phyloP scores from a whole-genome alignment of 92 coral and sea anemone species.

The Pocillopora grandis region DNA sequence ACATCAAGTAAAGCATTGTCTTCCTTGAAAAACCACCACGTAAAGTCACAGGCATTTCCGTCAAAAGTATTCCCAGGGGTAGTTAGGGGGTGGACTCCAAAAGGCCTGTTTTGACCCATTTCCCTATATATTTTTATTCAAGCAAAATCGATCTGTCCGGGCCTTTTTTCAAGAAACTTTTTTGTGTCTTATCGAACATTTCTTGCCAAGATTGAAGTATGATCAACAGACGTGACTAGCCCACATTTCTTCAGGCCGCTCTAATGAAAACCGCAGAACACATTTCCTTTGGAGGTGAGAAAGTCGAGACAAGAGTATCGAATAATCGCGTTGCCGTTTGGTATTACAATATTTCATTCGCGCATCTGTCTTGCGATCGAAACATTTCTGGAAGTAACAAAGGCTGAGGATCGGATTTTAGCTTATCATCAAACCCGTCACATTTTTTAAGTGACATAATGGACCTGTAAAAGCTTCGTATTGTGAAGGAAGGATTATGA shows the following conservation, averaged over 20 bases:
- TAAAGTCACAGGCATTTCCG: conserved; percentile 28
- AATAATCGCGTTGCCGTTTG: conserved; percentile 23
- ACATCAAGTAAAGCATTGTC: conserved; percentile 16
- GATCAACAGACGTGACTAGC: conserved; percentile 32
- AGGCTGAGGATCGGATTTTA: conserved; percentile 13
- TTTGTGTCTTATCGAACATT: neutral
- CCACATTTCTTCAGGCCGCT: conserved; percentile 1
- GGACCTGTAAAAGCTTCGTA: conserved; percentile 24
- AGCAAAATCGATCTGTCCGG: conserved; percentile 4
- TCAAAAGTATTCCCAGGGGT: neutral
- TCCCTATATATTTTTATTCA: neutral
- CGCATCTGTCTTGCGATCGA: neutral
- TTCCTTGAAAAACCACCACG: neutral
- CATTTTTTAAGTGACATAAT: conserved; percentile 34
- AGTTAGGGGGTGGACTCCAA: neutral
- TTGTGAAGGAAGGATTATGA: conserved; percentile 43
- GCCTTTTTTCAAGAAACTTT: neutral
- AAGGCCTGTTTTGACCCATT: conserved; percentile 10
- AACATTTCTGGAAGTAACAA: neutral
- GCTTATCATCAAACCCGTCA: conserved; percentile 11
- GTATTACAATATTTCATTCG: neutral
- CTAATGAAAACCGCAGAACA: conserved; percentile 27
- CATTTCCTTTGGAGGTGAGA: conserved; percentile 25
- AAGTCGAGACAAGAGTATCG: conserved; percentile 6
- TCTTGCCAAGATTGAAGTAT: neutral